Conservation (phyloP, 2,888 invertebrate species). For the Dascillus cervinus region DNA sequence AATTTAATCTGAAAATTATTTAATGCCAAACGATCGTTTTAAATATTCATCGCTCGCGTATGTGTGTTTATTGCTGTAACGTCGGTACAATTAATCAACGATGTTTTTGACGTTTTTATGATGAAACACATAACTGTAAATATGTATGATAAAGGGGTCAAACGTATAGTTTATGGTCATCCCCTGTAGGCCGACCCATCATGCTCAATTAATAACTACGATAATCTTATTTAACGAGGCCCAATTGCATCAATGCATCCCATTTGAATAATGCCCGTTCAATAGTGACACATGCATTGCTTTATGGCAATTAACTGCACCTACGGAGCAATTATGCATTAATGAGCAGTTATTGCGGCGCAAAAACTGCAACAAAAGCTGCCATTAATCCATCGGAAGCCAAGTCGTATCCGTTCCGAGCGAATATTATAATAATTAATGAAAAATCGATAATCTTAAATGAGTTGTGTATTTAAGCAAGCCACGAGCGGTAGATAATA, state of each 20-base stretch:
- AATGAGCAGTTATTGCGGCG: background rate
- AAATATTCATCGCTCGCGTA: no score
- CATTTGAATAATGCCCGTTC: constrained; percentile 28
- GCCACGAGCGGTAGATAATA: constrained; percentile 31
- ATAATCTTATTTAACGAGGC: constrained; percentile 40
- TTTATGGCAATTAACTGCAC: constrained; percentile 21
- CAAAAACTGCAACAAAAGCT: no score
- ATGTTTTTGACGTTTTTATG: constrained; percentile 38
- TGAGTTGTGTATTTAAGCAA: constrained; percentile 33
- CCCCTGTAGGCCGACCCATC: constrained; percentile 36
- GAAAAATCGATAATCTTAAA: constrained; percentile 34
- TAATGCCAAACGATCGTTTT: no score
- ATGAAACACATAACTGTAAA: constrained; percentile 24
- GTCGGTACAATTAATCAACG: constrained; percentile 28
- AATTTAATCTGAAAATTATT: no score
- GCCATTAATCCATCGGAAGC: no score
- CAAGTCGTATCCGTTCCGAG: no score
- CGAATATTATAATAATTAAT: constrained; percentile 25
- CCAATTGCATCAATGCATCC: constrained; percentile 35
- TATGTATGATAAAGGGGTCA: constrained; percentile 31
- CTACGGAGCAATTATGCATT: constrained; percentile 7
- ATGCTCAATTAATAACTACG: constrained; percentile 40
- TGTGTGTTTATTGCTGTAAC: no score
- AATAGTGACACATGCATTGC: constrained; percentile 23
- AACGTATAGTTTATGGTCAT: constrained; percentile 32